These are phyloP conservation scores for Lipophrys pholis DNA, from an alignment of 2,113 vertebrate genomes.

Conservation along the genomic window DNA sequence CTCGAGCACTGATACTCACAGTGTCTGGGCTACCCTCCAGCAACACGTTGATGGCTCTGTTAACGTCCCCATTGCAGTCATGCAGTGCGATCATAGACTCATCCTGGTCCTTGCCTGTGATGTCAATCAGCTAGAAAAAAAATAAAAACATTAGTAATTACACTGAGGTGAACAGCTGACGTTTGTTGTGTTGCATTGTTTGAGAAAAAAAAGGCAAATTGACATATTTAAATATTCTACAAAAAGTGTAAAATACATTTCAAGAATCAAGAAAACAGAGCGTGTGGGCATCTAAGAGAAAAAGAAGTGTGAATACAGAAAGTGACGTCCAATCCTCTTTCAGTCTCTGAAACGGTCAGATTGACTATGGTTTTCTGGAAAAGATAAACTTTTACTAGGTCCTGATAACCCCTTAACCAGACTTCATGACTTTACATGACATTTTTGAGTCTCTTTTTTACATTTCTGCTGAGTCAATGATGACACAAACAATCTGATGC, in stretches of 20 bases:
- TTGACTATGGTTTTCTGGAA: too few species aligned
- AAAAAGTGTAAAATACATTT: too few species aligned
- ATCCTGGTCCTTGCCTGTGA: conserved; percentile 99
- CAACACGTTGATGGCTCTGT: conserved; percentile 98
- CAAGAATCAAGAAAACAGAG: too few species aligned
- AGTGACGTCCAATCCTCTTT: too few species aligned
- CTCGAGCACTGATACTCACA: conserved; percentile 81
- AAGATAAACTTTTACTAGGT: neutral
- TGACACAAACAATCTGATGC: neutral
- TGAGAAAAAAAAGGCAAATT: too few species aligned
- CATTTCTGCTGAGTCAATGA: neutral
- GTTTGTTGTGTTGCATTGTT: neutral
- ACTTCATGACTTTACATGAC: neutral
- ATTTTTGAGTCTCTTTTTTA: neutral
- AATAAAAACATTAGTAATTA: conserved; percentile 29
- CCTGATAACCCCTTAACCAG: neutral
- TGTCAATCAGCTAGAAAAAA: conserved; percentile 92
- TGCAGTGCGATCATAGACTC: conserved; percentile 99
- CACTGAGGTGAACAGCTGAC: conserved; percentile 9
- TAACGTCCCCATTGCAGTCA: conserved; percentile 97
- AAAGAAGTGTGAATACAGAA: too few species aligned
- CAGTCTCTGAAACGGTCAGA: too few species aligned
- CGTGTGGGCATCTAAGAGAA: too few species aligned
- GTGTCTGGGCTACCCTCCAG: conserved; percentile 98
- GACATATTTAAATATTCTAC: too few species aligned